Base-by-base conservation (phyloP, 2,797 vertebrate genomes). In the Cryptoblepharus egeriae region DNA sequence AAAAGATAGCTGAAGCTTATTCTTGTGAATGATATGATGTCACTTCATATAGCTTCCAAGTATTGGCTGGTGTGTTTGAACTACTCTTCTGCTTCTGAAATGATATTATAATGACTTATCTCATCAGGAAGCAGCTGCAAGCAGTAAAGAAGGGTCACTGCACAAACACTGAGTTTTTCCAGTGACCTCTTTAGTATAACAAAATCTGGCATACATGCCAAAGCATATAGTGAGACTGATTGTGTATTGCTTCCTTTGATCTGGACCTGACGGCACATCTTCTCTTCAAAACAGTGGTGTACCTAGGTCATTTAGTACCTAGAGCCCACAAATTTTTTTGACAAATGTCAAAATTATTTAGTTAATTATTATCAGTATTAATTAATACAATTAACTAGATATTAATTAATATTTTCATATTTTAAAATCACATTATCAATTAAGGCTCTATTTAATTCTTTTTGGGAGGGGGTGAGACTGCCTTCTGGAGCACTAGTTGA, bases 91-190 rank as follows among this genome's bases (percentile, higher is more conserved):
- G 30, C 72, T 57, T 35, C 52, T 80, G 1, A 58, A 75, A 87
- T 11, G 52, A 80, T 28, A 30, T 58, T 82, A 76, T 52, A 67
- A 71, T 84, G 57, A 57, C 28, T 57, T 74, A 32, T 68, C 89
- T 83, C 85, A 88, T 63, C 67, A 86, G 84, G 83, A 92, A 89
- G 65, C 68, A 92, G 79, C 85, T 84, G 79, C 70, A 78, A 88
- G 73, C 35, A 81, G 28, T 42, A 74, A 63, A 55, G 77, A 77
- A 80, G 64, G 85, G 83, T 87, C 85, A 87, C 11, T 67, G 61
- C 61, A 57, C 45, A 55, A 75, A 89, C 87, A 86, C 28, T 5
- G 30, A 85, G 30, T 52, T 88, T 64, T 28, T 61, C n/a, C 75
- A 87, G 37, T 70, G 83, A 86, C 78, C 2, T 74, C 49, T 85